These are phyloP conservation scores for Ceyx melanurus DNA, from an alignment of 2,113 vertebrate species.

Conservation along the genomic window DNA sequence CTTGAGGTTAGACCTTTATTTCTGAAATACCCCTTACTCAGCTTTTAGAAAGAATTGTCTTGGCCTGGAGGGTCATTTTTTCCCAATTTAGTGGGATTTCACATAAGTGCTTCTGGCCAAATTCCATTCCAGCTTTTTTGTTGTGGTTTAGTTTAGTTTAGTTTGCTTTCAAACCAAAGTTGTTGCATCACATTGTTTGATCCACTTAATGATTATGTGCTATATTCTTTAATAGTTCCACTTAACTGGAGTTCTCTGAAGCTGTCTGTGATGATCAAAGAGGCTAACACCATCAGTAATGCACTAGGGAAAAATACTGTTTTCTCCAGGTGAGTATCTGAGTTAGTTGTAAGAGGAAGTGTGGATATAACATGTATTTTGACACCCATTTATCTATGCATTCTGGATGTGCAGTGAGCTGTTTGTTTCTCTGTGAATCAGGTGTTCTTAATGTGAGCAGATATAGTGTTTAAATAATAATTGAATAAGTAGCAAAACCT, in stretches of 20 bases:
- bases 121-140: neutral
- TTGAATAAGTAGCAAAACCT: too few relatives aligned
- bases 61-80: neutral
- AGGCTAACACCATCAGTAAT: slow-evolving; percentile 89
- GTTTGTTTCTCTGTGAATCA: too few relatives aligned
- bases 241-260: slow-evolving; percentile 91
- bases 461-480: neutral
- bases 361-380: neutral
- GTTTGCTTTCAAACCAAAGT: neutral
- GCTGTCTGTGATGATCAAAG: slow-evolving; percentile 92
- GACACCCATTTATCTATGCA: neutral
- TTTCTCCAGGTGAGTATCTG: slow-evolving; percentile 85
- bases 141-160: neutral
- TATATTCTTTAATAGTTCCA: slow-evolving; percentile 67
- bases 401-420: too few relatives aligned
- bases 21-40: neutral
- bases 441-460: neutral
- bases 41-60: neutral
- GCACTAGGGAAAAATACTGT: slow-evolving; percentile 82
- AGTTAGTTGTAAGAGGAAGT: neutral
- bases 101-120: neutral
- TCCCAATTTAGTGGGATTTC: neutral
- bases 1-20: neutral
- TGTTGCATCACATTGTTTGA: neutral
- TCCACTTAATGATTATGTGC: neutral